Percentiles rank a stretch among this genome's conserved stretches.
Evolutionary conservation across 23 tunicate species (phyloP).

Genomic region (Styela clava): DNA sequence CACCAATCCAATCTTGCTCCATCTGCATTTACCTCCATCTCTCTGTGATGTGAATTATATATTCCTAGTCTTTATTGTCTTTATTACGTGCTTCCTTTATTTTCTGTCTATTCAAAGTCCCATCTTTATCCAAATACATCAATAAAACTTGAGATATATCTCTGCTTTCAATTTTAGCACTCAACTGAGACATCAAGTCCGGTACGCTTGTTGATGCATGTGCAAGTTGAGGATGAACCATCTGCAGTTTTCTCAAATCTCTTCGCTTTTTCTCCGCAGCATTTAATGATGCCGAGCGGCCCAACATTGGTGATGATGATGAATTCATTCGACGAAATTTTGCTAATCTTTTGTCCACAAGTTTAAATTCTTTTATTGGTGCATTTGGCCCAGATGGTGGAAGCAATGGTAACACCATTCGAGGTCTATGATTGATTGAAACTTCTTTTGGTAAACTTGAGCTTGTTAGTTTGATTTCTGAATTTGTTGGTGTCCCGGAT

Average conservation of each 20-base stretch:
- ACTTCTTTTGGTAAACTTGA: not conserved
- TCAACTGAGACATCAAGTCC: conserved; percentile 12
- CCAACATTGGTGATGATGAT: conserved; percentile 10
- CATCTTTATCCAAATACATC: conserved; percentile 11
- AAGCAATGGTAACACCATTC: not conserved
- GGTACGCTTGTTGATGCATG: conserved; percentile 20
- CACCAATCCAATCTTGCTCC: too few species aligned
- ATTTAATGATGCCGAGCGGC: conserved; percentile 3
- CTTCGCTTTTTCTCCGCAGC: conserved; percentile 9
- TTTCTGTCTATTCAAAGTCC: conserved; percentile 16
- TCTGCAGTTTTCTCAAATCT: not conserved
- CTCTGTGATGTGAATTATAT: too few species aligned
- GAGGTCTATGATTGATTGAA: not conserved
- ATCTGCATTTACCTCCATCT: too few species aligned
- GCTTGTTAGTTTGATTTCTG: not conserved
- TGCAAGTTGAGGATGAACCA: not conserved
- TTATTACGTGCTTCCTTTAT: conserved; percentile 1
- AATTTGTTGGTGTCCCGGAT: not conserved
- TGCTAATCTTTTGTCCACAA: conserved; percentile 16
- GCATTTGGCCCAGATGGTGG: conserved; percentile 25
- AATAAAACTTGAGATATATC: conserved; percentile 17
- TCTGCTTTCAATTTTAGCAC: conserved; percentile 13
- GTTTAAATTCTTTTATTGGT: conserved; percentile 20
- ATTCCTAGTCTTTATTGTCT: not conserved
- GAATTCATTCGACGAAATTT: conserved; percentile 8